A percentile compares a stretch with the other conserved stretches of the same genome.
Evolutionary conservation across 53 echinoderm and acorn worm genomes (phyloP).

Genomic region (Arbacia lixula): DNA sequence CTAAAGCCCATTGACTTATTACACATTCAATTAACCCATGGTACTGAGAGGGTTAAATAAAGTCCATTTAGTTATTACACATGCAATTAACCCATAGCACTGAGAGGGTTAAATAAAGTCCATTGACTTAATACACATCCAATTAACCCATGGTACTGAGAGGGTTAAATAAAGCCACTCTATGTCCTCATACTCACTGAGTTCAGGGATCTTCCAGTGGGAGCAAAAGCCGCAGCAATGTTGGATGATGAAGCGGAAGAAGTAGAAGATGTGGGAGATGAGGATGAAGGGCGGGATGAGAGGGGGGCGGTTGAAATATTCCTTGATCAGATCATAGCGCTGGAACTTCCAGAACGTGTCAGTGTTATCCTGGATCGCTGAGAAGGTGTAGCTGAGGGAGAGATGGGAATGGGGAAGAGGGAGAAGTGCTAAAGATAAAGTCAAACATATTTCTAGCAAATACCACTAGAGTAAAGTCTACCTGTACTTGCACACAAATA

Average conservation of each 20-base stretch:
- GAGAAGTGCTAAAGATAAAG: not conserved
- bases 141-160: too few species aligned
- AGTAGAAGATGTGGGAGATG: conserved; percentile 80
- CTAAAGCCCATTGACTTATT: too few species aligned
- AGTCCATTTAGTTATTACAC: too few species aligned
- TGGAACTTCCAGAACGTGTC: conserved; percentile 98
- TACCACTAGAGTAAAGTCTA: too few species aligned
- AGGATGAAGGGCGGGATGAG: conserved; percentile 87
- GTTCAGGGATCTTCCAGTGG: conserved; percentile 60
- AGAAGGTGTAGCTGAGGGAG: conserved; percentile 91
- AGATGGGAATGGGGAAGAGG: too few species aligned
- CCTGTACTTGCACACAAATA: too few species aligned
- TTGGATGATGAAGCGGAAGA: conserved; percentile 68
- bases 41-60: too few species aligned
- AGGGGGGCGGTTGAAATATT: conserved; percentile 91
- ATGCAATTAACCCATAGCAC: too few species aligned
- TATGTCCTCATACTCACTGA: conserved; percentile 64
- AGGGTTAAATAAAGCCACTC: too few species aligned
- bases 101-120: too few species aligned
- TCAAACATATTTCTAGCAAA: not conserved
- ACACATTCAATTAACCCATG: too few species aligned
- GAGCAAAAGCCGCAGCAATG: conserved; percentile 54
- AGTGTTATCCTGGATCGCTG: conserved; percentile 93
- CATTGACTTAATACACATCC: too few species aligned
- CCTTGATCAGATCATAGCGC: conserved; percentile 90